Conservation (phyloP, 2,888 invertebrate species). For the Dendrolimus pini region DNA sequence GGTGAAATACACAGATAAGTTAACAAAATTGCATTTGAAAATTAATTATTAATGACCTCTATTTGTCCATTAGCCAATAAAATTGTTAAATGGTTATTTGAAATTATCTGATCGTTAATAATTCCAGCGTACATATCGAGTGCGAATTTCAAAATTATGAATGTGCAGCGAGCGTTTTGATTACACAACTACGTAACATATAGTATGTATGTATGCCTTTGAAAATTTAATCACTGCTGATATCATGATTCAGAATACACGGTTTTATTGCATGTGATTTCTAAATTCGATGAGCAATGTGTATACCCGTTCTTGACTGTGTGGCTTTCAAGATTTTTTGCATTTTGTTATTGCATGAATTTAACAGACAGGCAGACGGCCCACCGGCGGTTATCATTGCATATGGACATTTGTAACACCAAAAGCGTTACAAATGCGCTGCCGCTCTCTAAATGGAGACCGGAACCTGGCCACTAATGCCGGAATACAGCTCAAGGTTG, state of each 20-base stretch:
- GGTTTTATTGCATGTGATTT: background rate
- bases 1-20: conserved; percentile 15
- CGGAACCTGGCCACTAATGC: too few species aligned
- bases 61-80: conserved; percentile 23
- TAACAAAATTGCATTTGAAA: conserved; percentile 30
- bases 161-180: background rate
- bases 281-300: background rate
- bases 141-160: background rate
- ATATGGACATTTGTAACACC: too few species aligned
- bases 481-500: too few species aligned
- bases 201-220: background rate
- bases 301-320: too few species aligned
- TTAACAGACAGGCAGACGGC: too few species aligned
- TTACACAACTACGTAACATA: background rate
- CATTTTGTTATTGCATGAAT: too few species aligned
- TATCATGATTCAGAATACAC: background rate
- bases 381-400: too few species aligned
- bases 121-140: background rate
- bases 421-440: too few species aligned
- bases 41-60: conserved; percentile 32
- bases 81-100: conserved; percentile 22
- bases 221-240: background rate
- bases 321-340: too few species aligned
- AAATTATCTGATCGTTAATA: conserved; percentile 6
- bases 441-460: too few species aligned